These are phyloP conservation scores for Aquatica leii DNA, from an alignment of 2,888 invertebrate genomes.

Conservation along the genomic window DNA sequence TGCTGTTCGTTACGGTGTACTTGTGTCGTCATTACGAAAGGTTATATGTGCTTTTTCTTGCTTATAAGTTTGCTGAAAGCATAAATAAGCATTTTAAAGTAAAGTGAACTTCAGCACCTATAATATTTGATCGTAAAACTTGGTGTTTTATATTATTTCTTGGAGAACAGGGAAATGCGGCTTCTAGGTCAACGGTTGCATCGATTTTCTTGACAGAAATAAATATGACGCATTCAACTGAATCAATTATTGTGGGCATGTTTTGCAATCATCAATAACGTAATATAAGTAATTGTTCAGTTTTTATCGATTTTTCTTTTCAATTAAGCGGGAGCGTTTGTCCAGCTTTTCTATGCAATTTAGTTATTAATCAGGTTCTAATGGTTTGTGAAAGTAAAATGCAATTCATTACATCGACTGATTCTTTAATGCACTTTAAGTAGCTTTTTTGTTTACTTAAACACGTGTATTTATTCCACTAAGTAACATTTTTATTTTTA, in stretches of 20 bases:
- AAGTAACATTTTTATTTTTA: too few relatives aligned
- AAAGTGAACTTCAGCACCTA: slow-evolving; percentile 20
- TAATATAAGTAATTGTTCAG: not conserved
- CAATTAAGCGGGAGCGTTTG: too few relatives aligned
- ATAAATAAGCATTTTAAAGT: slow-evolving; percentile 11
- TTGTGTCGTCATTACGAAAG: too few relatives aligned
- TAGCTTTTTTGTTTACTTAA: too few relatives aligned
- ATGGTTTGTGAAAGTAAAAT: too few relatives aligned
- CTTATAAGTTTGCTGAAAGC: too few relatives aligned
- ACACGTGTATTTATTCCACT: too few relatives aligned
- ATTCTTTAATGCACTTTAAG: too few relatives aligned
- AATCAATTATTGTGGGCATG: slow-evolving; percentile 2
- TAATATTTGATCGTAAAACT: slow-evolving; percentile 15
- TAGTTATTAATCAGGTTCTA: too few relatives aligned
- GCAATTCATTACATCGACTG: too few relatives aligned
- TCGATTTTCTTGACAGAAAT: slow-evolving; percentile 21
- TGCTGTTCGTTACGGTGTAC: not conserved
- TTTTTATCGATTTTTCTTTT: not conserved
- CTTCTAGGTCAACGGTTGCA: slow-evolving; percentile 14
- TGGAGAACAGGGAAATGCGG: slow-evolving; percentile 13
- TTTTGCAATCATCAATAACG: not conserved
- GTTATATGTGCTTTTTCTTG: too few relatives aligned
- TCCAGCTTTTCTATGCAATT: too few relatives aligned
- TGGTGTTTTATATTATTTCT: slow-evolving; percentile 12
- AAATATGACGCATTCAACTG: slow-evolving; percentile 15